Conservation (phyloP, 2,113 vertebrate species). For the Channa argus region DNA sequence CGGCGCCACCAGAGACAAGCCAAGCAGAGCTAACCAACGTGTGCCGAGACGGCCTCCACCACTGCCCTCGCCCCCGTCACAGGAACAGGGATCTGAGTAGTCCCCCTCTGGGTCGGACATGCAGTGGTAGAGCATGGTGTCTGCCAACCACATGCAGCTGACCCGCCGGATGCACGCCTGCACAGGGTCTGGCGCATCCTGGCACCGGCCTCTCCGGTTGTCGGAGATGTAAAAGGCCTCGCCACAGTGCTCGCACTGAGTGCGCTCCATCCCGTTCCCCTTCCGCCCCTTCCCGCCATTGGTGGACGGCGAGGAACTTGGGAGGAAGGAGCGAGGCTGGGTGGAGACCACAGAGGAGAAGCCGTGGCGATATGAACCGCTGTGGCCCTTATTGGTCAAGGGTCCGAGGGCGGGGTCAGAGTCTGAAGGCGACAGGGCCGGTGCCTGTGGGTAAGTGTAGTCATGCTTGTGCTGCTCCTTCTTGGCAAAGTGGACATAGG, state of each 20-base stretch:
- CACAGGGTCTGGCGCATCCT: slow-evolving; percentile 94
- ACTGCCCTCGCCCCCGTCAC: slow-evolving; percentile 90
- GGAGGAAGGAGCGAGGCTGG: slow-evolving; percentile 87
- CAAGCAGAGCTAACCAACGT: slow-evolving; percentile 95
- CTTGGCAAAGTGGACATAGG: slow-evolving; percentile 95
- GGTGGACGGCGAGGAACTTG: slow-evolving; percentile 68
- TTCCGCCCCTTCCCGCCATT: slow-evolving; percentile 86
- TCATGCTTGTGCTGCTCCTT: slow-evolving; percentile 92
- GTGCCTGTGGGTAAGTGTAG: slow-evolving; percentile 94
- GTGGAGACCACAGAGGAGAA: slow-evolving; percentile 85
- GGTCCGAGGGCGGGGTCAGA: slow-evolving; percentile 81
- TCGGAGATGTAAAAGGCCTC: slow-evolving; percentile 92
- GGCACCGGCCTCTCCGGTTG: slow-evolving; percentile 92
- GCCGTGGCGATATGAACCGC: slow-evolving; percentile 47
- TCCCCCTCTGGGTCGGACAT: slow-evolving; percentile 99
- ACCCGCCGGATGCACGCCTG: slow-evolving; percentile 91
- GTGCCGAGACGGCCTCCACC: slow-evolving; percentile 89
- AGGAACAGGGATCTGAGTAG: slow-evolving; percentile 98
- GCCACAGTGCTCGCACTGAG: slow-evolving; percentile 94
- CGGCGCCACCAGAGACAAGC: slow-evolving; percentile 94
- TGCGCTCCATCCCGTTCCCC: slow-evolving; percentile 87
- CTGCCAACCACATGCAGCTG: slow-evolving; percentile 99
- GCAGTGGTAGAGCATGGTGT: slow-evolving; percentile 99
- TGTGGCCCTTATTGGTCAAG: slow-evolving; percentile 82
- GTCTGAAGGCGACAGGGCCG: slow-evolving; percentile 87